phyloP scores from a whole-genome alignment of 2,888 invertebrate species.

The Drosophila formosana region DNA sequence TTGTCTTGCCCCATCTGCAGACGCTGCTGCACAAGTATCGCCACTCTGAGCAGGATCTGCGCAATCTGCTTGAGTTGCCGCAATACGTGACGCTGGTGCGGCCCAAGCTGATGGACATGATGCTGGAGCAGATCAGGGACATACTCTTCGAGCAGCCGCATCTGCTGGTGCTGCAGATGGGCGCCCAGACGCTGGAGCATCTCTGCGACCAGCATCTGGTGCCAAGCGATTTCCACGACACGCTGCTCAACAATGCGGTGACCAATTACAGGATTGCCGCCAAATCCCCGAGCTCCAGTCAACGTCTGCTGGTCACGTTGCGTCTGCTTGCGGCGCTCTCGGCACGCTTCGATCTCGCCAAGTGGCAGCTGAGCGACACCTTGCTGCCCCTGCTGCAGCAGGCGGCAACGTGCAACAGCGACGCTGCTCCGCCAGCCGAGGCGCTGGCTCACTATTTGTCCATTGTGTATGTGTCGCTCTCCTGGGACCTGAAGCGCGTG shows the following conservation, averaged over 20 bases:
- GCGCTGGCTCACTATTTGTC: slow-evolving; percentile 29
- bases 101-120: background rate
- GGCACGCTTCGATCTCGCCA: slow-evolving; percentile 44
- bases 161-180: slow-evolving; percentile 34
- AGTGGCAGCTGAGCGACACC: slow-evolving; percentile 21
- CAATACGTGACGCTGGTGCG: slow-evolving; percentile 18
- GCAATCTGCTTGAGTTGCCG: slow-evolving; percentile 54
- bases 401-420: background rate
- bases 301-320: slow-evolving; percentile 27
- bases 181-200: slow-evolving; percentile 35
- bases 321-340: slow-evolving; percentile 38
- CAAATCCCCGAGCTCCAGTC: background rate
- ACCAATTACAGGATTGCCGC: slow-evolving; percentile 37
- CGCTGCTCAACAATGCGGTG: slow-evolving; percentile 44
- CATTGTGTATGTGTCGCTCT: slow-evolving; percentile 32
- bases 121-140: slow-evolving; percentile 2
- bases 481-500: slow-evolving; percentile 41
- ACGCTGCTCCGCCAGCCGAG: background rate
- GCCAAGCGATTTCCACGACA: background rate
- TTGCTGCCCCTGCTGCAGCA: slow-evolving; percentile 22
- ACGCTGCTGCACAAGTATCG: slow-evolving; percentile 24
- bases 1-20: slow-evolving; percentile 23
- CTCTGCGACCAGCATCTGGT: background rate
- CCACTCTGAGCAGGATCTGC: slow-evolving; percentile 1
- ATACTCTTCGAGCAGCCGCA: slow-evolving; percentile 11